Evolutionary conservation across 1,140 invertebrate genomes (phyloP), one percentile per base, ranked within the genome.

Genomic region (Drosophila subpulchrella): DNA sequence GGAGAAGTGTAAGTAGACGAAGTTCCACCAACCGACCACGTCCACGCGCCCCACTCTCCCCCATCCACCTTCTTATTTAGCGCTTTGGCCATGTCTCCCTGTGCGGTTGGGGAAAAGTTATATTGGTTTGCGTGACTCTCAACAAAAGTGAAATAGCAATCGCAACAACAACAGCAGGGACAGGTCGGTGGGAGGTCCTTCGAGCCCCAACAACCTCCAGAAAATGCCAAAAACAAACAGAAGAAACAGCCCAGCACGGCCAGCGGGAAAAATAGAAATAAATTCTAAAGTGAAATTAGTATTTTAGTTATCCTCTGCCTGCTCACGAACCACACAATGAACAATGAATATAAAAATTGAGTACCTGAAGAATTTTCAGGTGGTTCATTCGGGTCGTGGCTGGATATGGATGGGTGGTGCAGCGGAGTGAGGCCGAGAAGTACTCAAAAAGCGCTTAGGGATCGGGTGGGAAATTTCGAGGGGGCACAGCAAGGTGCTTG

Each of bases 201-300:
- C 30, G 8, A 17, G 10, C 36, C 54, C 20, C 39, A 17, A n/a
- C n/a, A 53, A 10, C 38, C 48, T 20, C 59, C 48, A 38, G 44
- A 30, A 58, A 57, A 75, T 73, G 76, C 80, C 76, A 89, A 88
- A 89, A 89, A 72, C 74, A 89, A 89, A 88, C 79, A 88, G 59
- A 77, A 77, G 78, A 82, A 88, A 65, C 80, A 72, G 79, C 32
- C 57, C 2, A 34, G 12, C 34, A 47, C 30, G 36, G 15, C 11
- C 36, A 80, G 50, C 34, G 20, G 42, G 56, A 66, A 70, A 79
- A 79, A 82, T 67, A 48, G 58, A 81, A 89, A 81, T 75, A 84
- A 89, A 89, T 89, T 89, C 73, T 89, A 89, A 89, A 89, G 81
- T 89, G 81, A 89, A 89, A 90, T 89, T 90, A 90, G 84, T 89